Conservation (phyloP, 2,113 vertebrate species). For the Tachysurus fulvidraco region DNA sequence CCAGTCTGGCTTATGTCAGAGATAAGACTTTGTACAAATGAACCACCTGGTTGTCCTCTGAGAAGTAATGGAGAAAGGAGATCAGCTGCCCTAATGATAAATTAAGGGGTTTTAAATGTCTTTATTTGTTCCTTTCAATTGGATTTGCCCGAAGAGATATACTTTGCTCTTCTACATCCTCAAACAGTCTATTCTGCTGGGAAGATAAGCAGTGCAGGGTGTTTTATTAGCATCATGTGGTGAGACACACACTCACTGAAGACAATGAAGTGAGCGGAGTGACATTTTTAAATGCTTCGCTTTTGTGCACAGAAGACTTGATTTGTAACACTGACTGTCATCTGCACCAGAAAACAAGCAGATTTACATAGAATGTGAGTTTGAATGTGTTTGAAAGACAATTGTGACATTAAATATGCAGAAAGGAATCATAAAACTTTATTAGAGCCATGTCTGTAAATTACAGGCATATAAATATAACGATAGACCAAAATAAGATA, state of each 20-base stretch:
- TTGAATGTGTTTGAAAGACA: not conserved
- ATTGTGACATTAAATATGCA: not conserved
- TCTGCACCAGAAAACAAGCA: not conserved
- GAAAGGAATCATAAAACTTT: conserved; percentile 11
- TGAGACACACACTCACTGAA: conserved; percentile 31
- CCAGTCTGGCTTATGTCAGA: not conserved
- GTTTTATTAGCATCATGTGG: conserved; percentile 56
- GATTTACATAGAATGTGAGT: conserved; percentile 9
- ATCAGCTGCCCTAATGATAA: conserved; percentile 51
- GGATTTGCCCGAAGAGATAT: conserved; percentile 53
- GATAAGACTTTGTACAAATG: conserved; percentile 7
- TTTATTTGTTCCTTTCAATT: conserved; percentile 55
- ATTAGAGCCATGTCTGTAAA: not conserved
- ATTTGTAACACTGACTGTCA: conserved; percentile 48
- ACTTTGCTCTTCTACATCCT: conserved; percentile 46
- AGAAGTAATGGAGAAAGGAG: not conserved
- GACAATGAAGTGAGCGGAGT: conserved; percentile 59
- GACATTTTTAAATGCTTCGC: conserved; percentile 66
- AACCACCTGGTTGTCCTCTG: not conserved
- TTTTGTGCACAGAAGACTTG: conserved; percentile 44
- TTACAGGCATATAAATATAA: not conserved
- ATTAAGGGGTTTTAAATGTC: conserved; percentile 47
- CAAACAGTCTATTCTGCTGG: conserved; percentile 48
- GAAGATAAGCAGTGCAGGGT: conserved; percentile 59
- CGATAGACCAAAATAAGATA: not conserved